Base-by-base conservation (phyloP, 2,888 invertebrate species). In the Eurois occulta region DNA sequence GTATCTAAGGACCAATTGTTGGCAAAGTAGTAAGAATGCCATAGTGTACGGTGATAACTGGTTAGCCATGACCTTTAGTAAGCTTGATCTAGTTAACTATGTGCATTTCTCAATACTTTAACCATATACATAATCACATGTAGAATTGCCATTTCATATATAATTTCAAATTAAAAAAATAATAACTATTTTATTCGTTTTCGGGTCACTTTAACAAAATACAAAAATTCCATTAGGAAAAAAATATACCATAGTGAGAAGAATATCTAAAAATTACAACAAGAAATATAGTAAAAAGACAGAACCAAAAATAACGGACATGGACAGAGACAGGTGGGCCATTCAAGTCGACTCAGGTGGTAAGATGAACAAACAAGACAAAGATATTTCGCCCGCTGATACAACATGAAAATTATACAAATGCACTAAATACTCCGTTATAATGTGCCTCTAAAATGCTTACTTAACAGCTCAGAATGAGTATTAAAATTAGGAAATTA, bases 401-500 rank as follows among this genome's bases (percentile, higher is more conserved):
- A 75, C 48, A 64, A 73, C 43, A 60, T 68, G 71, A 80, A 78
- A 74, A 81, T 66, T 78, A 84, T 69, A 52, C 62, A 82, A 70
- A 80, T 83, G 74, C 75, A 84, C 82, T 84, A 81, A 89, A 91
- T 85, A 77, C 78, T 72, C 67, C 58, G 72, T 72, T 81, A 75
- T 84, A 87, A 75, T 75, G 80, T 75, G 71, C 83, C 72, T 60
- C 72, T 80, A 79, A 81, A 86, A 86, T 75, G 75, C 62, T 68
- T 72, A 88, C 48, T 83, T 80, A 85, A 87, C 70, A 77, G 73
- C 73, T 83, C 72, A 18, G 58, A 87, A 83, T 77, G 79, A 28
- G 74, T 87, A 87, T 88, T 90, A 90, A 92, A 91, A 89, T 90
- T 89, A 87, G 88, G 84, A 81, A 91, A 87, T 91, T 79, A 91